Conservation (phyloP, 2,797 vertebrate genomes). For the Pyrocephalus nanus region DNA sequence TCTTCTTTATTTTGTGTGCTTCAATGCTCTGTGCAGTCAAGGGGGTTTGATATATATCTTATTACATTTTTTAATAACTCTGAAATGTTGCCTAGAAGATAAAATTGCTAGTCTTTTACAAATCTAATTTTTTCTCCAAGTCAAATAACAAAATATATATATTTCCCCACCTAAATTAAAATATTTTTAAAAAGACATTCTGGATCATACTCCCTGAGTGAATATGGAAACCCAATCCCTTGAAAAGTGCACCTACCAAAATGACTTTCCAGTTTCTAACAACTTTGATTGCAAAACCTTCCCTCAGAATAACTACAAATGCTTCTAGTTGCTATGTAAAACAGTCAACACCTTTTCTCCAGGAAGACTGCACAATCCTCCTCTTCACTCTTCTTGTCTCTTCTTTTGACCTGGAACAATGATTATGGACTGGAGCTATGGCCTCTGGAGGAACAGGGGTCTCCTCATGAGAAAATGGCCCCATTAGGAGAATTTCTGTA, state of each 20-base stretch:
- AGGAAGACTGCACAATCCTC: neutral
- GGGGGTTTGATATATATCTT: neutral
- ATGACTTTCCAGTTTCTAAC: neutral
- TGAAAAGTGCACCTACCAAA: neutral
- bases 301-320: neutral
- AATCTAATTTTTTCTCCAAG: neutral
- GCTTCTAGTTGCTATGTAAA: neutral
- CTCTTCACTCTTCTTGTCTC: neutral
- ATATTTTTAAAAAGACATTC: neutral
- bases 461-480: neutral
- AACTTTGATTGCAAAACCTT: neutral
- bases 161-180: neutral
- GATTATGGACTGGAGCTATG: neutral
- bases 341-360: neutral
- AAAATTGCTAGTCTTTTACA: neutral
- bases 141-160: neutral
- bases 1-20: neutral
- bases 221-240: neutral
- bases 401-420: neutral
- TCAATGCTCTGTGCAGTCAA: neutral
- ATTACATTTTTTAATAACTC: neutral
- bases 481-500: neutral
- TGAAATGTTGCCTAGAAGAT: neutral
- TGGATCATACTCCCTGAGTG: neutral
- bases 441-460: neutral